These are phyloP conservation scores for Myotis planiceps DNA, from an alignment of 2,797 vertebrate species.

Conservation along the genomic window DNA sequence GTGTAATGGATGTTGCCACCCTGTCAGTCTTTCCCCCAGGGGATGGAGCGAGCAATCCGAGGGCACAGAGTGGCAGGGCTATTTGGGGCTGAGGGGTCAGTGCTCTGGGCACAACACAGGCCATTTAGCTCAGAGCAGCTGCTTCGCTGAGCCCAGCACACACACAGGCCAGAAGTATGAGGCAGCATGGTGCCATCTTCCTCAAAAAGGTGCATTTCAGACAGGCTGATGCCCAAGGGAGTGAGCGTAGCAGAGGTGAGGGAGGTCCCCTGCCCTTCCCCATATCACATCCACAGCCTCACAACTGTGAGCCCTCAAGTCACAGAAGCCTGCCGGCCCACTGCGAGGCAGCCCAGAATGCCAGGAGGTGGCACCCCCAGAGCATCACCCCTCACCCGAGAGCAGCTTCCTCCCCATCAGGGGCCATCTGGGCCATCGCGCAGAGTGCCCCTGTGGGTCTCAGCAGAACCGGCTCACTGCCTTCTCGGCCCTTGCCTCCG, in stretches of 20 bases:
- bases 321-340: too few relatives aligned
- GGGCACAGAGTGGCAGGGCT: background rate
- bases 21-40: rapidly evolving
- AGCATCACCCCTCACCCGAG: background rate
- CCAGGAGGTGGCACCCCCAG: too few relatives aligned
- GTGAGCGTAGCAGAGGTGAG: background rate
- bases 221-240: rapidly evolving
- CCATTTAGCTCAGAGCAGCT: rapidly evolving
- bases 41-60: background rate
- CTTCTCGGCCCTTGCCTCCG: background rate
- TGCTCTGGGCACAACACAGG: background rate
- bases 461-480: too few relatives aligned
- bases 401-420: background rate
- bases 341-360: rapidly evolving
- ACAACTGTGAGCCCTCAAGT: background rate
- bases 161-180: background rate
- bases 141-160: background rate
- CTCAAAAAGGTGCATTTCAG: background rate
- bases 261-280: background rate
- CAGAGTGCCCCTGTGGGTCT: rapidly evolving
- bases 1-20: rapidly evolving
- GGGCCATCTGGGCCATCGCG: rapidly evolving
- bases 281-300: rapidly evolving
- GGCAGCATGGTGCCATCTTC: background rate
- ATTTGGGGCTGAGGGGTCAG: background rate